Evolutionary conservation across 2,888 invertebrate genomes (phyloP).

Genomic region (Charanyca ferruginea): DNA sequence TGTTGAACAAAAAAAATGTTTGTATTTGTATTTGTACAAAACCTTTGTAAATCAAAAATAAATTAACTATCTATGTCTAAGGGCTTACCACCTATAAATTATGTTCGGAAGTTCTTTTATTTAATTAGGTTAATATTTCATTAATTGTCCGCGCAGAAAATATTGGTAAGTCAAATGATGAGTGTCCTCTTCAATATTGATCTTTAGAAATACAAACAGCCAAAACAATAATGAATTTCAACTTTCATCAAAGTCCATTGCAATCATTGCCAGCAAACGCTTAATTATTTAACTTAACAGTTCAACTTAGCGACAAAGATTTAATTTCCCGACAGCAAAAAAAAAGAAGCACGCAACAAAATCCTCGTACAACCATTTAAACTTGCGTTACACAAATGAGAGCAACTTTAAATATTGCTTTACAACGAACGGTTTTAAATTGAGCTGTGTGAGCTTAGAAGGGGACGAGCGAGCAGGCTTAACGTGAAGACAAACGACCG

Average conservation of each 20-base stretch:
- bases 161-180: neutral
- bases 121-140: too few species aligned
- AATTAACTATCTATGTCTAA: too few species aligned
- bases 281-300: constrained; percentile 2
- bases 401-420: constrained; percentile 75
- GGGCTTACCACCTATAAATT: too few species aligned
- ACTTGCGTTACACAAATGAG: constrained; percentile 71
- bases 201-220: neutral
- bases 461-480: constrained; percentile 70
- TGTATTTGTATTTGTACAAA: too few species aligned
- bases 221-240: neutral
- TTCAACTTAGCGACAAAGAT: constrained; percentile 16
- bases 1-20: too few species aligned
- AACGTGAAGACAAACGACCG: constrained; percentile 76
- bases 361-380: constrained; percentile 62
- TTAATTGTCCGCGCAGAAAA: too few species aligned
- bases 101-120: too few species aligned
- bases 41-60: too few species aligned
- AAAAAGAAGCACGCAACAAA: constrained; percentile 25
- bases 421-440: constrained; percentile 73
- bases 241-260: neutral
- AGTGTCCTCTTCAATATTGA: neutral
- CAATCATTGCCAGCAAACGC: neutral
- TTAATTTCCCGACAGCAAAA: constrained; percentile 13
- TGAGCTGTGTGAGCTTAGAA: constrained; percentile 74